Percentiles rank a stretch among this genome's conserved stretches.
Conservation (phyloP, 2,113 vertebrate species). For the Cichladusa arquata region DNA sequence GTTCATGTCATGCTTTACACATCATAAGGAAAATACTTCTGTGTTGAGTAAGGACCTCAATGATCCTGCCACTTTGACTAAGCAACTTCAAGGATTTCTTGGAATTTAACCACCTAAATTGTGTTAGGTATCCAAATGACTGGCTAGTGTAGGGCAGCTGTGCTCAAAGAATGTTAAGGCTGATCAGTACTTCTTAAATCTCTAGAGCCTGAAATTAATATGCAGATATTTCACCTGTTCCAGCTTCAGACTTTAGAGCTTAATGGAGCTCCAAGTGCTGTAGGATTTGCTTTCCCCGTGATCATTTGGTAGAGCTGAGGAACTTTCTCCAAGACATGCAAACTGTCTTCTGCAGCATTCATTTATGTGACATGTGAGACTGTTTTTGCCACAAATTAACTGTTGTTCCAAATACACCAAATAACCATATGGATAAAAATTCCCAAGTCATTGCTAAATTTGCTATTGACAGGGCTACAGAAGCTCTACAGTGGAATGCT, state of each 20-base stretch:
- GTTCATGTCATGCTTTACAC: background rate
- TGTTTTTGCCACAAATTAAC: background rate
- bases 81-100: background rate
- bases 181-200: background rate
- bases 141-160: background rate
- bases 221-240: background rate
- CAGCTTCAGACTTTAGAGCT: background rate
- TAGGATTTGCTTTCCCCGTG: background rate
- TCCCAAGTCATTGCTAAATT: background rate
- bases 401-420: background rate
- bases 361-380: background rate
- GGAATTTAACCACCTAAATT: background rate
- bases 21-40: background rate
- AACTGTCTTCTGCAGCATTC: background rate
- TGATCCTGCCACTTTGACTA: background rate
- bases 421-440: background rate
- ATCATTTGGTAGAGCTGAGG: background rate
- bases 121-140: background rate
- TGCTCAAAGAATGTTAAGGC: background rate
- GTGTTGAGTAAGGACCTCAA: background rate
- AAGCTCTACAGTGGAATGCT: background rate
- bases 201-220: background rate
- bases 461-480: background rate
- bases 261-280: background rate
- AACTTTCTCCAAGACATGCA: background rate